Conservation (phyloP, 2,113 vertebrate species). For the Euleptes europaea region DNA sequence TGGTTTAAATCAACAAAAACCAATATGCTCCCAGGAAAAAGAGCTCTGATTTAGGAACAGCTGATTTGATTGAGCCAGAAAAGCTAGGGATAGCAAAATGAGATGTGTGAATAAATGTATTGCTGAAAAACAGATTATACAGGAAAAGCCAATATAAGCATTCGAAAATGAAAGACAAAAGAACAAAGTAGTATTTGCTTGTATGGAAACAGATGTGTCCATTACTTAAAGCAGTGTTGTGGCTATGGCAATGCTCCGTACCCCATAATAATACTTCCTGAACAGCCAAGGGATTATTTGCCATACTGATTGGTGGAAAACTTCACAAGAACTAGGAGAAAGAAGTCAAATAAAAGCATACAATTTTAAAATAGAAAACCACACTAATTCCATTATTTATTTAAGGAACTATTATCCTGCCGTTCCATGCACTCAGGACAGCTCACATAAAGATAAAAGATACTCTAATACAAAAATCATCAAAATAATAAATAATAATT, state of each 20-base stretch:
- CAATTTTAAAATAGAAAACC: background rate
- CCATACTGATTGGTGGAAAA: background rate
- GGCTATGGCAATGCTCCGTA: background rate
- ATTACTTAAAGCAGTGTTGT: slow-evolving; percentile 8
- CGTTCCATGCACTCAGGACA: no score
- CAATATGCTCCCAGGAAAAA: slow-evolving; percentile 11
- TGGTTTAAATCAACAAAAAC: background rate
- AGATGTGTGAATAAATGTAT: background rate
- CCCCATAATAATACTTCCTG: background rate
- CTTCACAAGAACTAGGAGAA: background rate
- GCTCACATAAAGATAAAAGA: no score
- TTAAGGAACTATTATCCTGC: no score
- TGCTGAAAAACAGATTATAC: slow-evolving; percentile 17
- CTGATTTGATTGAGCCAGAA: slow-evolving; percentile 6
- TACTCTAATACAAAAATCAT: no score
- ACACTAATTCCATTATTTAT: background rate
- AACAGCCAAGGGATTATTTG: background rate
- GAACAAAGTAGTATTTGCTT: background rate
- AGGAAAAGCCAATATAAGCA: slow-evolving; percentile 10
- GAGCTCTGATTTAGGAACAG: background rate
- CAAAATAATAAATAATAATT: background rate
- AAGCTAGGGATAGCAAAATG: background rate
- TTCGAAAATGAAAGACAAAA: slow-evolving; percentile 21
- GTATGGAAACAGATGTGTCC: background rate
- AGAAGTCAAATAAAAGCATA: background rate